Base-by-base conservation (phyloP, 1,140 invertebrate genomes). In the Sycophaga agraensis region DNA sequence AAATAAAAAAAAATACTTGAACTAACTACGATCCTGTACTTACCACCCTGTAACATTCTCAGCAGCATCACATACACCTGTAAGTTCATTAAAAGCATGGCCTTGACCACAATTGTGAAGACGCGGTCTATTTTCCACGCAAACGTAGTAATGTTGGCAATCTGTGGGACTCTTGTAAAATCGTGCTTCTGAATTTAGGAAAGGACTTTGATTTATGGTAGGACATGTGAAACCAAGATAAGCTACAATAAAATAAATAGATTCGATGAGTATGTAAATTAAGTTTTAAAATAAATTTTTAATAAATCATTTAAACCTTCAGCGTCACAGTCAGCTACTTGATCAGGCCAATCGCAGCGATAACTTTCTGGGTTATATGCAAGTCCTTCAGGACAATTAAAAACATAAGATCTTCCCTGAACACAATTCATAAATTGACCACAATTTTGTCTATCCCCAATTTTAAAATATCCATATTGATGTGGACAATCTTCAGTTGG, bases 281-380 rank as follows among this genome's bases (percentile, higher is more conserved):
- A 8, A 9, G 8, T 19, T 31, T 17, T 11, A 17, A 49, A 31
- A 49, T 31, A 17, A 11, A 28, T n/a, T n/a, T n/a, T n/a, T n/a
- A n/a, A n/a, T n/a, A n/a, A n/a, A n/a, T n/a, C n/a, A 39, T 39
- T 8, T 21, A 61, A 76, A 89, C 88, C 86, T 85, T 92, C 89
- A 46, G 87, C 87, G 71, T 92, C 88, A 69, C 91, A 93, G 50
- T 87, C 86, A 1, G 82, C 70, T 2, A 91, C 91, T 66, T 90
- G 84, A 79, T 93, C 92, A 1, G 91, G 91, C 92, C 92, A 96
- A 64, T 94, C 91, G 72, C 93, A 94, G 34, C 88, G 84, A 67
- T 91, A 90, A 2, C 79, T 87, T 45, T 88, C 84, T 7, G 87
- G 80, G 71, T 90, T 91, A 75, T 92, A 96, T 6, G 93, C 91